These are phyloP conservation scores for Lamprologus ornatipinnis DNA, from an alignment of 2,113 vertebrate genomes.

Conservation along the genomic window DNA sequence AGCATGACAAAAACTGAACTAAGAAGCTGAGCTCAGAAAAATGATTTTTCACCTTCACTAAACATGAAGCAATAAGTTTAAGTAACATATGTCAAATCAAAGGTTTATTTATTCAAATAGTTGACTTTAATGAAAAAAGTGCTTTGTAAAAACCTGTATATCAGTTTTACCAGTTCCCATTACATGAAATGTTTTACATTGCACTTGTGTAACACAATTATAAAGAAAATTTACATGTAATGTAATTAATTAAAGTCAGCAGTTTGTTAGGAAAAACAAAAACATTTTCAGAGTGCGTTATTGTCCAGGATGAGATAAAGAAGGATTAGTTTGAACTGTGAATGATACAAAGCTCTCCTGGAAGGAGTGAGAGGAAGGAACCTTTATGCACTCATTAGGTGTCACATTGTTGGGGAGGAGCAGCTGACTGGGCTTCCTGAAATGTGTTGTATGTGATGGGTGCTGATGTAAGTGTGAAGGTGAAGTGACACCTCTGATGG, in stretches of 20 bases:
- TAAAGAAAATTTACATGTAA: rapidly evolving
- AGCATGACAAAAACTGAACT: rapidly evolving
- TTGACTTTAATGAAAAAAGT: background rate
- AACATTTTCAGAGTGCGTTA: background rate
- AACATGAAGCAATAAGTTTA: background rate
- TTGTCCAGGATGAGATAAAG: background rate
- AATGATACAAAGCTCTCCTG: background rate
- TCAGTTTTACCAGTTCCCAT: background rate
- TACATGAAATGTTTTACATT: background rate
- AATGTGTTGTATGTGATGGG: background rate
- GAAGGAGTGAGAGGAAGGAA: background rate
- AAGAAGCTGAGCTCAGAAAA: background rate
- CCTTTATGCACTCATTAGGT: background rate
- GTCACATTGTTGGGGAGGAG: background rate
- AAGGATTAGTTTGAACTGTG: background rate
- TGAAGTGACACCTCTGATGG: background rate
- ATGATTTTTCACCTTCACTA: background rate
- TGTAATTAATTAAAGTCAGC: background rate
- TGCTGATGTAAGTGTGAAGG: rapidly evolving
- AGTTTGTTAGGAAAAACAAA: background rate
- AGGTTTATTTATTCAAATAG: background rate
- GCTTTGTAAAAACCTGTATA: background rate
- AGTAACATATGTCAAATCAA: background rate
- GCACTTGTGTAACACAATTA: background rate
- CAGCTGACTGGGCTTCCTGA: background rate